These are phyloP conservation scores for Augiades crinisus DNA, from an alignment of 2,888 invertebrate species.

Conservation along the genomic window DNA sequence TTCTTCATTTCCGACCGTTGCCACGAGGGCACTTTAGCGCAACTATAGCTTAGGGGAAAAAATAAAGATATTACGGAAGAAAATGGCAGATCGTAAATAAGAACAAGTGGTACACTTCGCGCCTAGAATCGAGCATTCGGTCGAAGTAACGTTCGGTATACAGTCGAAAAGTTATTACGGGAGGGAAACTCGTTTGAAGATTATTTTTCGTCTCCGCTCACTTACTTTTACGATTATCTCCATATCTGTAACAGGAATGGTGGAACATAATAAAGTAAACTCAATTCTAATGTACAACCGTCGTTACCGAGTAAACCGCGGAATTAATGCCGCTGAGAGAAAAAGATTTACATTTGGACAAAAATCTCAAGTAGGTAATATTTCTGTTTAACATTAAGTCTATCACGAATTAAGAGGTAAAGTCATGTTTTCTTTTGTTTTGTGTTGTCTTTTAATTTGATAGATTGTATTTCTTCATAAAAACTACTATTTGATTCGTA, in stretches of 20 bases:
- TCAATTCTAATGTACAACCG: constrained; percentile 10
- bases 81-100: constrained; percentile 66
- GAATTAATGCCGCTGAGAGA: constrained; percentile 1
- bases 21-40: constrained; percentile 38
- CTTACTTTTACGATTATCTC: constrained; percentile 30
- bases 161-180: constrained; percentile 36
- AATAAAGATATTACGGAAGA: constrained; percentile 56
- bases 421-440: too few relatives aligned
- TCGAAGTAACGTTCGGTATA: constrained; percentile 36
- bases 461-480: too few relatives aligned
- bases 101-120: constrained; percentile 51
- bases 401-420: neutral
- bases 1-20: constrained; percentile 33
- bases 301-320: neutral
- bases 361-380: neutral
- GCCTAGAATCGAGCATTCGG: constrained; percentile 41
- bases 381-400: neutral
- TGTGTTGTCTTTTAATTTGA: too few relatives aligned
- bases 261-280: constrained; percentile 11
- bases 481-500: too few relatives aligned
- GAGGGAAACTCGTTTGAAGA: constrained; percentile 28
- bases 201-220: constrained; percentile 30
- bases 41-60: constrained; percentile 38
- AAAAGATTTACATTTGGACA: neutral
- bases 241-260: constrained; percentile 13